Evolutionary conservation across 1,140 invertebrate species (phyloP), one percentile per base, ranked within the genome.

Genomic region (Habropoda laboriosa): DNA sequence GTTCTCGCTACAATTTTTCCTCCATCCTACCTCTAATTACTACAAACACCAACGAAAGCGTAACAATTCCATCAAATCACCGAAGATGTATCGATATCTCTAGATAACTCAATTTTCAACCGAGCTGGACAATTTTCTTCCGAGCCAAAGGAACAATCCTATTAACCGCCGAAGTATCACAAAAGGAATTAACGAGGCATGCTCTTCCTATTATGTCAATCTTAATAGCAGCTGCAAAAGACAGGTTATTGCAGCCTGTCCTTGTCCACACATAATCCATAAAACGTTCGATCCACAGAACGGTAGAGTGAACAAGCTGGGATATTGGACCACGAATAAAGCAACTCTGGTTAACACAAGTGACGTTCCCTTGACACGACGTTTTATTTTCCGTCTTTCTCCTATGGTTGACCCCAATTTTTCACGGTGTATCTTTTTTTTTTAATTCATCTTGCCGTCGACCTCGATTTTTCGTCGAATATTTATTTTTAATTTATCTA

Each of bases 171-270:
- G 21, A 10, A n/a, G 2, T 61, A 13, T 35, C 27, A 30, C 45
- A 53, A 73, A 51, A 6, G 1, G 57, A 60, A 35, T 72, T 47
- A 58, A 51, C 30, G 32, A 60, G 58, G 1, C 40, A 10, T 61
- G 42, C 2, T 49, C 13, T 21, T 35, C 71, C 21, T 21, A 63
- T 73, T 40, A 21, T 35, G 58, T 53, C 71, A 61, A 63, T 73
- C 40, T 66, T 75, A 75, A 66, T 66, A 75, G 24, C 35, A 49
- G 58, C 47, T 40, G 47, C n/a, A 16, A 66, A 32, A 57, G 60
- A 57, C 61, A 35, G 60, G 61, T 64, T 57, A 75, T 45, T 45
- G 60, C 24, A 30, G 35, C 18, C 24, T 1, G 47, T 66, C 47
- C 60, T 47, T 45, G 47, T 24, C 47, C 10, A 12, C 1, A 35